phyloP scores from a whole-genome alignment of 2,113 vertebrate species.

The Athene noctua region DNA sequence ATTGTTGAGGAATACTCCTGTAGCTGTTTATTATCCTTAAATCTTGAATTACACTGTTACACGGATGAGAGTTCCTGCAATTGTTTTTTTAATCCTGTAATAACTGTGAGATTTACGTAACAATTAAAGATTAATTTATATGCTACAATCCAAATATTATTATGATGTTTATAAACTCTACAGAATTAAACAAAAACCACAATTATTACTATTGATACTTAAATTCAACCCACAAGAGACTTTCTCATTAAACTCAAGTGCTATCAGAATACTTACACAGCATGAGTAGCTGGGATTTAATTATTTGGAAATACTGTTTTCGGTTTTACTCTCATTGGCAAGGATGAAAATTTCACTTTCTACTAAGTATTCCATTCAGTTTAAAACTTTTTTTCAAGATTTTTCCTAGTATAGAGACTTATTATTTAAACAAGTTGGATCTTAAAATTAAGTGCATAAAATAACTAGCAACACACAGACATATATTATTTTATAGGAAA shows the following conservation, averaged over 20 bases:
- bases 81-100: neutral
- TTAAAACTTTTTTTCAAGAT: neutral
- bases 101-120: neutral
- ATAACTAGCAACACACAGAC: neutral
- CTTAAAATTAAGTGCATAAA: neutral
- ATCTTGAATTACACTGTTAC: neutral
- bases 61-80: neutral
- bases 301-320: neutral
- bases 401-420: neutral
- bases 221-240: neutral
- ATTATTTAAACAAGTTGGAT: neutral
- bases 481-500: neutral
- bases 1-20: neutral
- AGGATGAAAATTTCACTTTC: neutral
- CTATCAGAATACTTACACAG: neutral
- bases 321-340: neutral
- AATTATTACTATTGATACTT: neutral
- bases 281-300: neutral
- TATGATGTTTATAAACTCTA: neutral
- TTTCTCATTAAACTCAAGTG: neutral
- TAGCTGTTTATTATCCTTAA: neutral
- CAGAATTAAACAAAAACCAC: neutral
- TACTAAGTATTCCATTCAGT: neutral
- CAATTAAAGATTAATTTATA: neutral
- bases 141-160: neutral